Percentiles rank a stretch among this genome's conserved stretches.
These are phyloP conservation scores for Chouioia cunea DNA, from an alignment of 2,888 invertebrate species.

Conservation along the genomic window DNA sequence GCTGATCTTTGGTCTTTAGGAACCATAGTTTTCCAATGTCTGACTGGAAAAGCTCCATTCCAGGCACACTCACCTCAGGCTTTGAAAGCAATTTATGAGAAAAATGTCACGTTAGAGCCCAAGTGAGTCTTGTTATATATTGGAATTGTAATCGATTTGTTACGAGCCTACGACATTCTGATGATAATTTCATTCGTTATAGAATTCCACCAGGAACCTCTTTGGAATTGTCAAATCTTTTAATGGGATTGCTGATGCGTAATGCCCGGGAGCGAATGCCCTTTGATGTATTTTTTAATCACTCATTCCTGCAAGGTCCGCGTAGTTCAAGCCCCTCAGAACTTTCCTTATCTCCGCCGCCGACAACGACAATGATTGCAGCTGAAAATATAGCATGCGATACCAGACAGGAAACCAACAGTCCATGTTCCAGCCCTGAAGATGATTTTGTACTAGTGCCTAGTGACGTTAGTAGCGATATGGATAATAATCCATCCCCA, in stretches of 20 bases:
- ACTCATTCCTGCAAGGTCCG: slow-evolving; percentile 85
- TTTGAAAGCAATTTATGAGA: slow-evolving; percentile 96
- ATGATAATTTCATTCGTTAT: slow-evolving; percentile 55
- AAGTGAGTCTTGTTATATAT: slow-evolving; percentile 75
- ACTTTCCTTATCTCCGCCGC: slow-evolving; percentile 63
- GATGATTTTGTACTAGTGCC: slow-evolving; percentile 67
- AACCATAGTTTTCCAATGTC: slow-evolving; percentile 98
- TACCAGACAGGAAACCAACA: slow-evolving; percentile 57
- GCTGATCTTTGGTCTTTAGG: slow-evolving; percentile 99
- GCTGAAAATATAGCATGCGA: slow-evolving; percentile 54
- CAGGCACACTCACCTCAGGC: slow-evolving; percentile 98
- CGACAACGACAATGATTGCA: slow-evolving; percentile 56
- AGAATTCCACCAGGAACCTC: slow-evolving; percentile 97
- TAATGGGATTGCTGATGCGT: slow-evolving; percentile 88
- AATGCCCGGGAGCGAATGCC: slow-evolving; percentile 96
- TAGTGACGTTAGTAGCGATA: slow-evolving; percentile 65
- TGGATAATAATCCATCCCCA: slow-evolving; percentile 65
- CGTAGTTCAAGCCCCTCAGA: slow-evolving; percentile 68
- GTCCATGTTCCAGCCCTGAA: slow-evolving; percentile 68
- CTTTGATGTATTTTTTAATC: slow-evolving; percentile 95
- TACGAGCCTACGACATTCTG: not conserved
- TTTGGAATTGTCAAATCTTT: slow-evolving; percentile 86
- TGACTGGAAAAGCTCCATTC: slow-evolving; percentile 99
- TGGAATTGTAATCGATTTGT: not conserved
- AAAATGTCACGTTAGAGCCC: slow-evolving; percentile 89